Conservation (phyloP, 2,113 vertebrate genomes). For the Butastur rufipennis region DNA sequence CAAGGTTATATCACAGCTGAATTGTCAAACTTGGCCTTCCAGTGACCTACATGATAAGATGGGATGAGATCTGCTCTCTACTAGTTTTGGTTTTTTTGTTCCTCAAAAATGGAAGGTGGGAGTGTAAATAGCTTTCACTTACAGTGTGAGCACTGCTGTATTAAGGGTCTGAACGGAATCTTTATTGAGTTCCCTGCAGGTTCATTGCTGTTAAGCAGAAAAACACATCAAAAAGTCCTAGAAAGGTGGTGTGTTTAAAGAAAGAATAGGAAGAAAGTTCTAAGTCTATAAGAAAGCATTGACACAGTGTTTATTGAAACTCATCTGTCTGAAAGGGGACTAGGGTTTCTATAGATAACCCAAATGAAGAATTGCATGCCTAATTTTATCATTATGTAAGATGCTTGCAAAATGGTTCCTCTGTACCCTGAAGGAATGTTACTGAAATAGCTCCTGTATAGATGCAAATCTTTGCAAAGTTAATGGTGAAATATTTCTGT, state of each 20-base stretch:
- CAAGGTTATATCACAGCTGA: slow-evolving; percentile 23
- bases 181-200: background rate
- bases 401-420: background rate
- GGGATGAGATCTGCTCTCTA: background rate
- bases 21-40: slow-evolving; percentile 42
- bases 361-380: background rate
- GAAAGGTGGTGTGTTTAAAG: background rate
- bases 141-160: background rate
- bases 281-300: slow-evolving; percentile 34
- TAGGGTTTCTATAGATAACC: slow-evolving; percentile 12
- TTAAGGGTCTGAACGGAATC: background rate
- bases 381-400: slow-evolving; percentile 31
- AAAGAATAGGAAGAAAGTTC: background rate
- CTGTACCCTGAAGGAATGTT: background rate
- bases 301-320: slow-evolving; percentile 59
- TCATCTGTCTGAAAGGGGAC: slow-evolving; percentile 12
- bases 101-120: background rate
- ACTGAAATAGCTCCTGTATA: background rate
- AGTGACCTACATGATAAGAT: slow-evolving; percentile 1
- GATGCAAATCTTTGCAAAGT: background rate
- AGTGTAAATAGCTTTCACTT: background rate
- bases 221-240: background rate
- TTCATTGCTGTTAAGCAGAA: background rate
- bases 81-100: background rate
- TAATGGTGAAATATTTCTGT: slow-evolving; percentile 25